Evolutionary conservation across 1,140 invertebrate genomes (phyloP).

Genomic region (Drosophila subobscura): DNA sequence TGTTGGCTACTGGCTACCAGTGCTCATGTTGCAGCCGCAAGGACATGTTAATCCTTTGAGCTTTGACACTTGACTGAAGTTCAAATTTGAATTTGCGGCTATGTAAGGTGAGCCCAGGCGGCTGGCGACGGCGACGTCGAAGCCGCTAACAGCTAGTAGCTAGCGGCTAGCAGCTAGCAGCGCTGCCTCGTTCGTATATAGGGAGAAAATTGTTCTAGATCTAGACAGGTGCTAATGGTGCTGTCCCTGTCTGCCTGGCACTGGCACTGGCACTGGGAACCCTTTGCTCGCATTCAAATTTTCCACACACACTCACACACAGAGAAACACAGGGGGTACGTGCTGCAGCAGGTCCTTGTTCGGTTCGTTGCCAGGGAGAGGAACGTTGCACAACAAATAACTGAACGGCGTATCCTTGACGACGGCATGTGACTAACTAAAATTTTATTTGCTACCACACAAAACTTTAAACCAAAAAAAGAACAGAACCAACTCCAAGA

Average conservation of each 20-base stretch:
- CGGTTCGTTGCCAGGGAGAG: slow-evolving; percentile 56
- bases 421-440: slow-evolving; percentile 83
- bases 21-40: slow-evolving; percentile 52
- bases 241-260: slow-evolving; percentile 61
- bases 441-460: slow-evolving; percentile 83
- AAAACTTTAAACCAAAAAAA: slow-evolving; percentile 79
- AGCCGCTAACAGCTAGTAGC: slow-evolving; percentile 2
- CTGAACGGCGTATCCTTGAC: slow-evolving; percentile 81
- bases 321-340: slow-evolving; percentile 19
- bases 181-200: slow-evolving; percentile 54
- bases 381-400: slow-evolving; percentile 72
- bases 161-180: slow-evolving; percentile 26
- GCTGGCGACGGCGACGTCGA: slow-evolving; percentile 25
- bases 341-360: slow-evolving; percentile 36
- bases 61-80: slow-evolving; percentile 81
- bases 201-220: slow-evolving; percentile 55
- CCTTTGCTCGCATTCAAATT: slow-evolving; percentile 48
- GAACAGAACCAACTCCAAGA: slow-evolving; percentile 24
- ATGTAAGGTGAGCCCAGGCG: slow-evolving; percentile 60
- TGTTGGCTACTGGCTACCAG: slow-evolving; percentile 5
- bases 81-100: slow-evolving; percentile 78
- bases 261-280: slow-evolving; percentile 32
- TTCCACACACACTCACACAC: slow-evolving; percentile 25
- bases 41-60: slow-evolving; percentile 83
- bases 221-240: slow-evolving; percentile 72